Evolutionary conservation across 2,113 vertebrate species (phyloP), one percentile per base, ranked within the genome.

Genomic region (Rhabdomys dilectus): DNA sequence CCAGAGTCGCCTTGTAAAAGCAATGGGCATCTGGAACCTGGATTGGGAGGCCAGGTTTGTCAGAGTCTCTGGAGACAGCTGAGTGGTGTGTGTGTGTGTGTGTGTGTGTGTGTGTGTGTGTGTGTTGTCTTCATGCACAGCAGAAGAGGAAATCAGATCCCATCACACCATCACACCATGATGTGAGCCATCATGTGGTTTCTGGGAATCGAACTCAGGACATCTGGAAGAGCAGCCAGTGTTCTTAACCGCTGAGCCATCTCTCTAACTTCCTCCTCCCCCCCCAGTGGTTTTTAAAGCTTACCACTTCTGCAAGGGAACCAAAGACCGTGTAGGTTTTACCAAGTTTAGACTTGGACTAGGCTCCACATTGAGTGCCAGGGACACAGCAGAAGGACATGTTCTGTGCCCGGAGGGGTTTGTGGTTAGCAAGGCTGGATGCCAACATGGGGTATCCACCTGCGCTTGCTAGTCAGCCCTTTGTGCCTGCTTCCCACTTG

Each of bases 1-100:
- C 75, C 10, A 31, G 58, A 0, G 7, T 34, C 6, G 0, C 1
- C 4, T 4, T 9, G 2, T 5, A 2, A 53, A 19, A 75, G 21
- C 26, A 4, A 45, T 29, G 17, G 19, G 68, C 7, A 13, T 48
- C 77, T 12, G 1, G 51, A 34, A n/a, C n/a, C 51, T n/a, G 72
- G 68, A 15, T 1, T 4, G 36, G 1, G 34, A 17, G 26, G 26
- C 42, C 58, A 0, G 4, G 8, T 8, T 12, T 12, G 31, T 11
- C 21, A 21, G 58, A 22, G 11, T 82, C 62, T 89, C 16, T 56
- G 21, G 13, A 77, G 51, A 26, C 56, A 26, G 12, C 64, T 29
- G 60, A 75, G 31, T 7, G 22, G 5, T 62, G 3, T 58, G 13
- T 53, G 53, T 60, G 24, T 26, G 29, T 66, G 64, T 66, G 64